Evolutionary conservation across 2,113 vertebrate genomes (phyloP), one percentile per base, ranked within the genome.

Genomic region (Sula dactylatra): DNA sequence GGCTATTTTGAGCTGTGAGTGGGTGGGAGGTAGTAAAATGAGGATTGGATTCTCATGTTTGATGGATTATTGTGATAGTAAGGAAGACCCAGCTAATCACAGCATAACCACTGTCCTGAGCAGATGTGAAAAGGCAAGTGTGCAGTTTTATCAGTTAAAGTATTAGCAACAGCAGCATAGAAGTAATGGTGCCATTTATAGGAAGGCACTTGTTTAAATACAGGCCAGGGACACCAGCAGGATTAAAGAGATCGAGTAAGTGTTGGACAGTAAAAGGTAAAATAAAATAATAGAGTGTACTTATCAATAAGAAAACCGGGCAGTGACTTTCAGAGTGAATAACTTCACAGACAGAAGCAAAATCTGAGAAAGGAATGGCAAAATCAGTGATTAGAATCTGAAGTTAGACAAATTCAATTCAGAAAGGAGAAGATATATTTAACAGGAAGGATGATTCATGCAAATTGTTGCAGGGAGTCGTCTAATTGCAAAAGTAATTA

Each of bases 401-500:
- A 90, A 94, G 66, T 45, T 47, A 89, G 62, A 86, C 19, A 81
- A 96, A 91, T 92, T 93, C n/a, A 64, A 10, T 55, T 85, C 81
- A 90, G 86, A 96, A 90, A 87, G 38, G 59, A 92, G 61, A 91
- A 94, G 34, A 81, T 81, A 74, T 71, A 93, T 89, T 86, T 93
- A 93, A 91, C 62, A 67, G 50, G 38, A 93, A 80, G 86, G 82
- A 93, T 91, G 81, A 96, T 94, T 95, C 70, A 94, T 90, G 66
- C 61, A 93, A 90, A 87, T 85, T 73, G 7, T 91, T 87, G 20
- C 84, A 91, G 44, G 34, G 78, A 87, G 81, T 72, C 1, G 9
- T 65, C 89, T 91, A 96, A 96, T 93, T 93, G 77, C 66, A 90
- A 64, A 96, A 87, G 47, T 90, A 89, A 87, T 93, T 95, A 44